These are phyloP conservation scores for Bubo blakistoni DNA, from an alignment of 2,113 vertebrate genomes.

Conservation along the genomic window DNA sequence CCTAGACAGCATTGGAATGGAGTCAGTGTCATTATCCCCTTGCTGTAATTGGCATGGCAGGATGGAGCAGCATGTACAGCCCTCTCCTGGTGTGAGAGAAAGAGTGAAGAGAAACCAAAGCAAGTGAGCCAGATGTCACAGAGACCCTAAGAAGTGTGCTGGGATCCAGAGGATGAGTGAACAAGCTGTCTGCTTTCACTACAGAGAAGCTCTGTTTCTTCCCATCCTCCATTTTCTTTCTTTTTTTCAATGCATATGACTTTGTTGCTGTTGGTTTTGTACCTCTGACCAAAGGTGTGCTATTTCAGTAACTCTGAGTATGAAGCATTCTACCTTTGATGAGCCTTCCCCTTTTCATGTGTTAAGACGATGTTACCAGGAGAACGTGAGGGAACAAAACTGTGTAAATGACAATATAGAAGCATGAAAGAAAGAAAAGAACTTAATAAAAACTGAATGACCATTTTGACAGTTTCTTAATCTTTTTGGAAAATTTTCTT, in stretches of 20 bases:
- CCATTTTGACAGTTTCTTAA: not conserved
- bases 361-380: not conserved
- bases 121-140: conserved; percentile 55
- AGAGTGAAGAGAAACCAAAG: not conserved
- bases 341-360: not conserved
- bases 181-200: not conserved
- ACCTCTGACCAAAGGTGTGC: not conserved
- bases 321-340: not conserved
- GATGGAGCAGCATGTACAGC: conserved; percentile 32
- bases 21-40: conserved; percentile 47
- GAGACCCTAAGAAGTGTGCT: conserved; percentile 4
- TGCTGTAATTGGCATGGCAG: conserved; percentile 51
- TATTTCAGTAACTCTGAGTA: not conserved
- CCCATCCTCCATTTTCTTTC: not conserved
- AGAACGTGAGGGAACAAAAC: not conserved
- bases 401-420: not conserved
- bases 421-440: not conserved
- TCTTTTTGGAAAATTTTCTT: not conserved
- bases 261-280: not conserved
- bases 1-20: not conserved
- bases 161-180: not conserved
- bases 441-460: not conserved
- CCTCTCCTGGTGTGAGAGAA: conserved; percentile 34
- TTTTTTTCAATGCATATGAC: not conserved
- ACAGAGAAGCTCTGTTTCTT: not conserved